These are phyloP conservation scores for Periophthalmodon schlosseri DNA, from an alignment of 2,113 vertebrate genomes.

Conservation along the genomic window DNA sequence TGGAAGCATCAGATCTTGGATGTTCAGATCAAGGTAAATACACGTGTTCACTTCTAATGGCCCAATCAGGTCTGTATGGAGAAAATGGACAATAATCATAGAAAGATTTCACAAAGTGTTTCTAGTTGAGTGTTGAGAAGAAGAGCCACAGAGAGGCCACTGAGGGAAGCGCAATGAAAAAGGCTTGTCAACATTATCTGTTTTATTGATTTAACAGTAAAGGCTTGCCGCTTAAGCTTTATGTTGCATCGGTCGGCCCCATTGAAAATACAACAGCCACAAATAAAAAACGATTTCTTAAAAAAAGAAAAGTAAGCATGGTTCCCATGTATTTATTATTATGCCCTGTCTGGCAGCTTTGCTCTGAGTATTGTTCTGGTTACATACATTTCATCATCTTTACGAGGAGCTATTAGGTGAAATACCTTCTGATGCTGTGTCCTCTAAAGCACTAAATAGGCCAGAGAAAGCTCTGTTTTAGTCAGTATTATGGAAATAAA, in stretches of 20 bases:
- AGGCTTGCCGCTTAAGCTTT: conserved; percentile 78
- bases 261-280: conserved; percentile 75
- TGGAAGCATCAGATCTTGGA: neutral
- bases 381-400: conserved; percentile 52
- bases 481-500: conserved; percentile 1
- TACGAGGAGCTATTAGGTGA: conserved; percentile 46
- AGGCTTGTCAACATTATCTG: conserved; percentile 81
- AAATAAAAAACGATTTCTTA: conserved; percentile 70
- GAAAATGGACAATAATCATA: conserved; percentile 26
- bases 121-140: conserved; percentile 42
- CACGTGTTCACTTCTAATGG: conserved; percentile 22
- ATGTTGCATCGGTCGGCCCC: conserved; percentile 71
- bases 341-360: conserved; percentile 37
- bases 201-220: conserved; percentile 84
- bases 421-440: neutral
- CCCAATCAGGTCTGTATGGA: conserved; percentile 26
- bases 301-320: conserved; percentile 46
- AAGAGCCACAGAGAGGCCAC: conserved; percentile 26
- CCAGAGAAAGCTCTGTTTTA: neutral
- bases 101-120: conserved; percentile 50
- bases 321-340: conserved; percentile 45
- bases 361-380: conserved; percentile 36
- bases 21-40: neutral
- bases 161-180: conserved; percentile 72
- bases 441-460: conserved; percentile 19